Evolutionary conservation across 2,797 vertebrate species (phyloP), one percentile per base, ranked within the genome.

Genomic region (Bryconaethiops microstoma): DNA sequence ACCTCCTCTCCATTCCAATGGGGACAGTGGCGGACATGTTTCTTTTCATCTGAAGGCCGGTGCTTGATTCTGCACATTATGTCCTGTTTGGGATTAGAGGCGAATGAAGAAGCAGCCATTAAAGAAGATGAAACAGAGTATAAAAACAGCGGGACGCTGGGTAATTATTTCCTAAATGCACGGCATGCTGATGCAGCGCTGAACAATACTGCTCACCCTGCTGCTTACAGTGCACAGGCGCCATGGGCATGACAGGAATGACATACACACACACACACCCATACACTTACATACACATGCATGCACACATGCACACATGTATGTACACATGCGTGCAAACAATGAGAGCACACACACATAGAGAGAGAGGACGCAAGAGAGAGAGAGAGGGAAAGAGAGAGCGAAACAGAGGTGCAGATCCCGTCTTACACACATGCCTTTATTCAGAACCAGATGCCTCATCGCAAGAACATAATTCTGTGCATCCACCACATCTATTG

Each of bases 11-110:
- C 97, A 90, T 97, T 98, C 96, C 96, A 96, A 80, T 97, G 96
- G 77, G 91, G 96, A 94, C 94, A 96, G 95, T 95, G 96, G 85
- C 95, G 95, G 86, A 97, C 93, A 88, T 95, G 95, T 92, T 97
- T 97, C 95, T 97, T 98, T 94, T 98, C 95, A 93, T 98, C 96
- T 92, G 94, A 90, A 89, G 98, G 94, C 96, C 96, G 96, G 92
- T 93, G 96, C 95, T 97, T 97, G 94, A 97, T 97, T 97, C 97
- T 97, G 94, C 96, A 97, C 95, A 98, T 98, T 94, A 97, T 93
- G 60, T 98, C 98, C 97, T 99, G 94, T 69, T 88, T 88, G 92
- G 91, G 90, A 96, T 94, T 93, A 94, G 95, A 93, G 93, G 90
- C 90, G 92, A 95, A 95, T 92, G 93, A 95, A 94, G 94, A 92